Evolutionary conservation across 2,113 vertebrate genomes (phyloP).

Genomic region (Spea bombifrons): DNA sequence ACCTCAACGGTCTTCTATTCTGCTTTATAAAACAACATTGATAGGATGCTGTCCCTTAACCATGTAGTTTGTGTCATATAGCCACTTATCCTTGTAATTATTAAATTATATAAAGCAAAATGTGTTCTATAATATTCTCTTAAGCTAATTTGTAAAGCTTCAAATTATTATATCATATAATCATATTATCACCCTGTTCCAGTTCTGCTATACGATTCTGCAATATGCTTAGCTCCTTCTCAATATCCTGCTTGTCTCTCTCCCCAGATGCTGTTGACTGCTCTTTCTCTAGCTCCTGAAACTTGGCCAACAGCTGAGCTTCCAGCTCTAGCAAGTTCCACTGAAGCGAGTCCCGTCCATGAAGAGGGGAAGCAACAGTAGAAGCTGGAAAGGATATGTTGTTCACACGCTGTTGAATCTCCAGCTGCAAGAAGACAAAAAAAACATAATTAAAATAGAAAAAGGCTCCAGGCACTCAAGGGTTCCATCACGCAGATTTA

Average conservation of each 20-base stretch:
- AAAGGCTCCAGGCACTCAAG: no score
- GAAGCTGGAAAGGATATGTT: conserved; percentile 57
- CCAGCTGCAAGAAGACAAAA: conserved; percentile 63
- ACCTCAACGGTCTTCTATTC: no score
- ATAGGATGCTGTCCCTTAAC: no score
- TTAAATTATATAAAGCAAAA: no score
- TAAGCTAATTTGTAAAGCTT: no score
- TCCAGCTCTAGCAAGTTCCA: conserved; percentile 89
- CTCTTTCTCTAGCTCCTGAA: conserved; percentile 88
- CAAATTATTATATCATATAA: not conserved
- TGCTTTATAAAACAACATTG: no score
- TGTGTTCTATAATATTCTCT: no score
- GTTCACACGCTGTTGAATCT: conserved; percentile 75
- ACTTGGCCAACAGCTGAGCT: conserved; percentile 87
- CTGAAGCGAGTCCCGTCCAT: conserved; percentile 62
- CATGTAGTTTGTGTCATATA: no score
- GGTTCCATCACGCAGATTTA: no score
- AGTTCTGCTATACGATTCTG: conserved; percentile 80
- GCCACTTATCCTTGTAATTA: no score
- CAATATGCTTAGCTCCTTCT: conserved; percentile 81
- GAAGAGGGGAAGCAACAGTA: conserved; percentile 44
- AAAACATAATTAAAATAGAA: not conserved
- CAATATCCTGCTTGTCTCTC: conserved; percentile 78
- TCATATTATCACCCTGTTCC: conserved; percentile 76
- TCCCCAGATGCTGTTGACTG: conserved; percentile 72